phyloP scores from a whole-genome alignment of 1,140 invertebrate genomes.

The Parapsyche elsis region DNA sequence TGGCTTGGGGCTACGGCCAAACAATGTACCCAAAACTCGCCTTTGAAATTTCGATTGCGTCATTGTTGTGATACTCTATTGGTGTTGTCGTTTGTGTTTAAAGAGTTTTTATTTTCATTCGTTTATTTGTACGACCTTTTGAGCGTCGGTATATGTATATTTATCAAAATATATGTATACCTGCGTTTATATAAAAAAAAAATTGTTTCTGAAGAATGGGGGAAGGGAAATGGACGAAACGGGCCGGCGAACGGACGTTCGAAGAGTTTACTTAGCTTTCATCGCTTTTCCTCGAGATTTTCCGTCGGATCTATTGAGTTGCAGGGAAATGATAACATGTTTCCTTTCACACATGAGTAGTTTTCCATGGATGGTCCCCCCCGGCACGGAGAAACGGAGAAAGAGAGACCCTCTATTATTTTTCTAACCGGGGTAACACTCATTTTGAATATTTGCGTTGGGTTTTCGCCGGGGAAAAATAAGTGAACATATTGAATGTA shows the following conservation, averaged over 20 bases:
- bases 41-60: background rate
- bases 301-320: constrained; percentile 39
- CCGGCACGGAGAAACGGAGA: background rate
- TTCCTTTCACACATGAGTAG: constrained; percentile 48
- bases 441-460: constrained; percentile 38
- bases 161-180: no score
- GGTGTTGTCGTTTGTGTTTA: no score
- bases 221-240: background rate
- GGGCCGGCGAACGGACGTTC: background rate
- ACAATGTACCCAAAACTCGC: background rate
- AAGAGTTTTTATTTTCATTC: background rate
- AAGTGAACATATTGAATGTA: constrained; percentile 27
- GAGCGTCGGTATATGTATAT: background rate
- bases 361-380: constrained; percentile 18
- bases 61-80: no score
- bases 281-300: constrained; percentile 21
- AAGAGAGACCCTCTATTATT: constrained; percentile 40
- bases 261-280: constrained; percentile 39
- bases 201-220: background rate
- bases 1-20: background rate
- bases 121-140: background rate
- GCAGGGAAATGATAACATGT: constrained; percentile 53
- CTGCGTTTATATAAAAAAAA: background rate
- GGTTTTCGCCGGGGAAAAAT: constrained; percentile 23
- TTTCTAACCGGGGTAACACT: constrained; percentile 46